phyloP scores from a whole-genome alignment of 2,113 vertebrate species.

The Ophiodon elongatus region DNA sequence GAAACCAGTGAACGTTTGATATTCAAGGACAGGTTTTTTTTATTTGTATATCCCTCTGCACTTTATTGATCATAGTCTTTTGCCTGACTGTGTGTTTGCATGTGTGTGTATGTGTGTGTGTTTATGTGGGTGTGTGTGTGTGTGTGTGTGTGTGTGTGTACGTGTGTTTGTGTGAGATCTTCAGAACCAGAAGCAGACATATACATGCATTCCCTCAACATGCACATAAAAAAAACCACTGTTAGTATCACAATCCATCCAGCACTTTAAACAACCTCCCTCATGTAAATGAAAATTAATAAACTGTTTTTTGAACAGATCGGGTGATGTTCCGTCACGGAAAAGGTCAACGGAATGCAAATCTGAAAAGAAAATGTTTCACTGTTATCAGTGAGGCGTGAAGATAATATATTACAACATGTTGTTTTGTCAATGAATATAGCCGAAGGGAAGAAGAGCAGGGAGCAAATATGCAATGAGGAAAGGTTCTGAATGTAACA shows the following conservation, averaged over 20 bases:
- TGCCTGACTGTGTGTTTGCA: neutral
- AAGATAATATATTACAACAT: neutral
- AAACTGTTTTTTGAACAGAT: neutral
- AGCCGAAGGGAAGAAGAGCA: constrained; percentile 2
- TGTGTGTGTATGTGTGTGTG: neutral
- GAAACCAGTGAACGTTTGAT: neutral
- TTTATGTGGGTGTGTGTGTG: neutral
- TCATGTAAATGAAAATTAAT: constrained; percentile 9
- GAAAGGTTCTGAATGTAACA: neutral
- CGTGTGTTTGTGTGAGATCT: neutral
- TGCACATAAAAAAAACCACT: neutral
- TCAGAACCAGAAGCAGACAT: neutral
- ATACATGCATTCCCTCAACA: neutral
- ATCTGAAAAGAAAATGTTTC: neutral
- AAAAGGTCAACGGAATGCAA: neutral
- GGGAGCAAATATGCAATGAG: neutral
- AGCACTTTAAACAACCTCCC: neutral
- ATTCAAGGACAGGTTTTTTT: neutral
- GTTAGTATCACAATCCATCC: neutral
- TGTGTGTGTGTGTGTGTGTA: neutral
- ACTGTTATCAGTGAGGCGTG: neutral
- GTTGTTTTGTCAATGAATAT: neutral
- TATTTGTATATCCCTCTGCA: constrained; percentile 36
- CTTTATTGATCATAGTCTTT: constrained; percentile 44
- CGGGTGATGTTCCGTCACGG: neutral